Base-by-base conservation (phyloP, 2,113 vertebrate species). In the Nymphicus hollandicus region DNA sequence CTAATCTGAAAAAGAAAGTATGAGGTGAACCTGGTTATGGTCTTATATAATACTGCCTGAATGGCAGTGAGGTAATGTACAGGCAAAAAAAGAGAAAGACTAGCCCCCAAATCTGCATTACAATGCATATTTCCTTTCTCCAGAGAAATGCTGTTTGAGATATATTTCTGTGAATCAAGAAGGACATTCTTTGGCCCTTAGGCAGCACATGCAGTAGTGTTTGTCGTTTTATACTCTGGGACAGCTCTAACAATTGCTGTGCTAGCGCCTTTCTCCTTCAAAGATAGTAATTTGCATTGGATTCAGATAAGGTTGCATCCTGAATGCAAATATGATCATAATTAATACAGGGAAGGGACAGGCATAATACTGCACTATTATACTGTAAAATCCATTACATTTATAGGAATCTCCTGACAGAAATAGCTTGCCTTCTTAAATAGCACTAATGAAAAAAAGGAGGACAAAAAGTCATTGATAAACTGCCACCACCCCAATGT, bases 321-420 rank as follows among this genome's bases (percentile, higher is more conserved):
- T 94, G 90, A 98, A 98, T 97, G 93, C 88, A 97, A 97, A 98
- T 96, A 94, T 66, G 64, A 97, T 94, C 74, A 91, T 97, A 96
- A 98, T 97, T 97, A 97, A 94, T 94, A 91, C 66, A 91, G 95
- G 50, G 88, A 95, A 94, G 89, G 31, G 44, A 74, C 71, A 86
- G 79, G 69, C 90, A 93, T 94, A 96, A 86, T 95, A 68, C 56
- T 63, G 82, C 6, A 27, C 68, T 97, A 64, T 91, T 95, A 27
- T 58, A 81, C 70, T 81, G 81, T 96, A 89, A 97, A 97, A 96
- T 83, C 53, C 76, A 96, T 97, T 97, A 95, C 8, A 9, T 95
- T 96, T 96, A 82, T 92, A 91, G 79, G 88, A 82, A 86, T 37
- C 49, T 68, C 50, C 64, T 94, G 88, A 86, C 64, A 86, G 82